These are phyloP conservation scores for Ctenosaura bakeri DNA, from an alignment of 2,797 vertebrate species.

Conservation along the genomic window DNA sequence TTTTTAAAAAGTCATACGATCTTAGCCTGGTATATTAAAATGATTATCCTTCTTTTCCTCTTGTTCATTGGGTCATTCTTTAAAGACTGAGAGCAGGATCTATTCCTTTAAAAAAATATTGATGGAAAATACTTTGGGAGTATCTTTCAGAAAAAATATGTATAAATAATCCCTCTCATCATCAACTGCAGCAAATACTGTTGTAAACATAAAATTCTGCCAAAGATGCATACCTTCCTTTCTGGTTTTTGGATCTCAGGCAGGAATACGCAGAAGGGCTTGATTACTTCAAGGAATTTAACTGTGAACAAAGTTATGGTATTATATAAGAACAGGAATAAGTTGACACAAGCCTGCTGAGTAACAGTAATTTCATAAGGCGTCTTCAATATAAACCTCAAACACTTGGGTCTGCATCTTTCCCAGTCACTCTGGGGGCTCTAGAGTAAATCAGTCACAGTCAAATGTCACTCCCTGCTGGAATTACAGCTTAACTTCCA, in stretches of 20 bases:
- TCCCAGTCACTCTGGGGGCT: background rate
- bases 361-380: background rate
- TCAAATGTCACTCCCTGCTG: background rate
- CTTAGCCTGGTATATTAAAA: too few relatives aligned
- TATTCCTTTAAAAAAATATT: background rate
- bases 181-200: background rate
- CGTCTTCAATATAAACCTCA: background rate
- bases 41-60: background rate
- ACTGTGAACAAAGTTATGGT: constrained; percentile 72
- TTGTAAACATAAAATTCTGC: background rate
- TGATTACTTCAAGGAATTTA: constrained; percentile 88
- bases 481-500: background rate
- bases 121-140: background rate
- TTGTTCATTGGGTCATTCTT: background rate
- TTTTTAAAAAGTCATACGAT: too few relatives aligned
- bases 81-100: background rate
- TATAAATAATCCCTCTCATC: background rate
- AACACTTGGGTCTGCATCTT: background rate
- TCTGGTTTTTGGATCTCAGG: constrained; percentile 88
- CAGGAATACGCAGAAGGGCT: constrained; percentile 87
- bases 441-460: background rate
- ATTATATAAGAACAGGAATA: constrained; percentile 27
- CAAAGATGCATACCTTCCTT: constrained; percentile 79
- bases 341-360: background rate
- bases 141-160: background rate